Base-by-base conservation (phyloP, 1,140 invertebrate genomes). In the Drosophila auraria region DNA sequence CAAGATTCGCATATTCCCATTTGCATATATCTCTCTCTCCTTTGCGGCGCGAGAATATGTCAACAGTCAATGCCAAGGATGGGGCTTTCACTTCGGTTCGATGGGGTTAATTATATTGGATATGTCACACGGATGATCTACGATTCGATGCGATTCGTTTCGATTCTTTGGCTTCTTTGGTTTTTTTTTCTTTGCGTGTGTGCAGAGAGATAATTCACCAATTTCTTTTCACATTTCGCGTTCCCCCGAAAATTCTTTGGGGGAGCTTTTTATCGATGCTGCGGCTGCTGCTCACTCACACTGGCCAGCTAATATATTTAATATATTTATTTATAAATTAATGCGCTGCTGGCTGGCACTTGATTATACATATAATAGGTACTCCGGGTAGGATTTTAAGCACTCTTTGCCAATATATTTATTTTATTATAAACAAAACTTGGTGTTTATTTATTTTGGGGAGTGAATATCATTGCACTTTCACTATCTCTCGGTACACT, bases 241-340 rank as follows among this genome's bases (percentile, higher is more conserved):
- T 49, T 33, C 33, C 59, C 20, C 20, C 25, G 11, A 56, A 36
- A 71, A 59, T 54, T 66, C 47, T 38, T 64, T 9, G 3, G 40
- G 20, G 45, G 42, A 63, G 58, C 72, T 60, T 80, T 20, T 78
- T 63, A 54, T 78, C 56, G 33, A 47, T 53, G 30, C 33, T 74
- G 36, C 49, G 20, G 23, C 38, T 59, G 30, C 47, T 42, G 58
- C 58, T 70, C 53, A 78, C 75, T 59, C 64, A 57, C 75, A 74
- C 57, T 45, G n/a, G 33, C 49, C 25, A 58, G 40, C 40, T 47
- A 74, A 68, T 81, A 82, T 89, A 89, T 83, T 87, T 78, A 74
- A 68, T 89, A 81, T 54, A 89, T 89, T 87, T 87, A 87, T 87
- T 90, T 90, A 69, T 89, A 89, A 90, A 89, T 87, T 75, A 74